phyloP scores from a whole-genome alignment of 2,113 vertebrate genomes.

The Charadrius vociferus region DNA sequence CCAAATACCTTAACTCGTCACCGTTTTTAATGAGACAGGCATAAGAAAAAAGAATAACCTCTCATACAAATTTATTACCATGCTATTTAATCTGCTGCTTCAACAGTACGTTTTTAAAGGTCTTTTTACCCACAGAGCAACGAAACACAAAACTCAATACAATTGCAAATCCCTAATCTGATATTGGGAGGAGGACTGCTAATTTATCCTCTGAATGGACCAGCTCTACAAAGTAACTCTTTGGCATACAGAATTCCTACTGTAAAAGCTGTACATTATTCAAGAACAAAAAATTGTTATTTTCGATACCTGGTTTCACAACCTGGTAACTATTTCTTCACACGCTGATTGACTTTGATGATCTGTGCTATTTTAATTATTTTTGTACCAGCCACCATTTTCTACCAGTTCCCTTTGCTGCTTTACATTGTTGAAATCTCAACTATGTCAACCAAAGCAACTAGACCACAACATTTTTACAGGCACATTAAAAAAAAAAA shows the following conservation, averaged over 20 bases:
- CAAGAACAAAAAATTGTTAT: not conserved
- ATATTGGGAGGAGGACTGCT: not conserved
- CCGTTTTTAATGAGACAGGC: not conserved
- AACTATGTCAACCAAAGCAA: conserved; percentile 19
- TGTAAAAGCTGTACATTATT: not conserved
- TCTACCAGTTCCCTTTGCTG: not conserved
- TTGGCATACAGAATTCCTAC: not conserved
- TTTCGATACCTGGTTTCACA: not conserved
- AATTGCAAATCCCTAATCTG: not conserved
- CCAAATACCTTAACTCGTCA: not conserved
- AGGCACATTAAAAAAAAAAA: not conserved
- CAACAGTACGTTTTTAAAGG: not conserved
- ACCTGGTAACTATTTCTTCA: not conserved
- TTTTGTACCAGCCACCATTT: not conserved
- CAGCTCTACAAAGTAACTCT: not conserved
- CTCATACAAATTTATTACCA: not conserved
- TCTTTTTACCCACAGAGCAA: not conserved
- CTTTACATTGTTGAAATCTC: not conserved
- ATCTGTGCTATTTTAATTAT: not conserved
- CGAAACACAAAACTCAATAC: not conserved
- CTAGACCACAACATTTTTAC: conserved; percentile 21
- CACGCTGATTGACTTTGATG: not conserved
- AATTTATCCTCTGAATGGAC: not conserved
- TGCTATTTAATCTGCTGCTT: not conserved
- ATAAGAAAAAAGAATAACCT: not conserved